Evolutionary conservation across 2,797 vertebrate genomes (phyloP).

Genomic region (Catostomus latipinnis): DNA sequence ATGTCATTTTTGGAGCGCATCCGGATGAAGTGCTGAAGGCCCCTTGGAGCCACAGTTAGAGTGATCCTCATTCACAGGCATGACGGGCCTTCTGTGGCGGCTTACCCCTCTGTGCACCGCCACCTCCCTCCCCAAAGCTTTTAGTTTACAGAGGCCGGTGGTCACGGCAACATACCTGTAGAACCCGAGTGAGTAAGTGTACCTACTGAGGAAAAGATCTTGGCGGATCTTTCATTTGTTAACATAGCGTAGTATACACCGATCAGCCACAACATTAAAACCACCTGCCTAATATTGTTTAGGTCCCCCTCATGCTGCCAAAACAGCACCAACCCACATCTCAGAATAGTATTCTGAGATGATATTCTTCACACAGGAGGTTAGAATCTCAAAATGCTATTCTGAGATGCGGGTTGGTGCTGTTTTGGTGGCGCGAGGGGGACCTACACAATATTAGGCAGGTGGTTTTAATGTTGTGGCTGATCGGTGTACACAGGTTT

Average conservation of each 20-base stretch:
- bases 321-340: no score
- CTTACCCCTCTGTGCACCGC: slow-evolving; percentile 62
- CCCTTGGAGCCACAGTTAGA: slow-evolving; percentile 36
- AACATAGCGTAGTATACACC: slow-evolving; percentile 64
- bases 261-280: no score
- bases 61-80: slow-evolving; percentile 48
- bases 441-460: no score
- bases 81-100: slow-evolving; percentile 44
- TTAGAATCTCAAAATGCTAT: no score
- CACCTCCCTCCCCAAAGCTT: slow-evolving; percentile 66
- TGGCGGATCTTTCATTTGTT: slow-evolving; percentile 68
- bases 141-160: slow-evolving; percentile 69
- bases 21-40: slow-evolving; percentile 7
- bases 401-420: no score
- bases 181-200: slow-evolving; percentile 65
- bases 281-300: no score
- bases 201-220: slow-evolving; percentile 65
- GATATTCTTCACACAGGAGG: background rate
- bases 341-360: no score
- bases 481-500: slow-evolving; percentile 62
- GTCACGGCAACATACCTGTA: slow-evolving; percentile 66
- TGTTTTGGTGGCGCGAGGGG: no score
- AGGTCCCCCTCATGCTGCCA: no score
- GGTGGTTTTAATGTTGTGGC: no score
- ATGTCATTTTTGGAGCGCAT: slow-evolving; percentile 61